phyloP scores from a whole-genome alignment of 2,113 vertebrate species.

The Paedocypris sp. region DNA sequence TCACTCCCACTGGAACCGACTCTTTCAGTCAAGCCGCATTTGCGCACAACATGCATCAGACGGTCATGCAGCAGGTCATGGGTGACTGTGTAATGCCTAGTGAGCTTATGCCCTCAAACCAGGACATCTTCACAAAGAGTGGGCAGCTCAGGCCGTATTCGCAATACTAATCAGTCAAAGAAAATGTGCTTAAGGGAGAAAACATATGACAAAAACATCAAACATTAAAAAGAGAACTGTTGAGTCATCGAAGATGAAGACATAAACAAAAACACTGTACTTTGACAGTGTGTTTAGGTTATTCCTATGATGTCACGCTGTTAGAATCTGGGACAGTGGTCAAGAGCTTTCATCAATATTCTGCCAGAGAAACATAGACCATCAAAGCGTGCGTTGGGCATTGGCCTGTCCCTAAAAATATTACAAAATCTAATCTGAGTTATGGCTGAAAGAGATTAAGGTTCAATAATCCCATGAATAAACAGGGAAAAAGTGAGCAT shows the following conservation, averaged over 20 bases:
- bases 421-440: conserved; percentile 67
- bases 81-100: background rate
- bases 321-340: conserved; percentile 57
- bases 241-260: background rate
- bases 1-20: too few relatives aligned
- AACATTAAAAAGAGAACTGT: conserved; percentile 2
- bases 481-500: conserved; percentile 46
- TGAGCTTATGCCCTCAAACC: background rate
- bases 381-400: conserved; percentile 42
- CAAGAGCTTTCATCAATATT: conserved; percentile 66
- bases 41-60: background rate
- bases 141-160: background rate
- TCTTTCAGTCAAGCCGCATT: background rate
- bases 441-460: conserved; percentile 66
- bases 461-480: conserved; percentile 62
- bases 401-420: conserved; percentile 63
- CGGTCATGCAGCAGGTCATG: background rate
- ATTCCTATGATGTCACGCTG: conserved; percentile 41
- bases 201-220: background rate
- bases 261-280: background rate
- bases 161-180: background rate
- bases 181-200: background rate
- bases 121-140: background rate
- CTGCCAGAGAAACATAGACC: conserved; percentile 41
- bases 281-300: conserved; percentile 27